phyloP scores from a whole-genome alignment of 2,113 vertebrate species.

The Nannobrachium achirus region DNA sequence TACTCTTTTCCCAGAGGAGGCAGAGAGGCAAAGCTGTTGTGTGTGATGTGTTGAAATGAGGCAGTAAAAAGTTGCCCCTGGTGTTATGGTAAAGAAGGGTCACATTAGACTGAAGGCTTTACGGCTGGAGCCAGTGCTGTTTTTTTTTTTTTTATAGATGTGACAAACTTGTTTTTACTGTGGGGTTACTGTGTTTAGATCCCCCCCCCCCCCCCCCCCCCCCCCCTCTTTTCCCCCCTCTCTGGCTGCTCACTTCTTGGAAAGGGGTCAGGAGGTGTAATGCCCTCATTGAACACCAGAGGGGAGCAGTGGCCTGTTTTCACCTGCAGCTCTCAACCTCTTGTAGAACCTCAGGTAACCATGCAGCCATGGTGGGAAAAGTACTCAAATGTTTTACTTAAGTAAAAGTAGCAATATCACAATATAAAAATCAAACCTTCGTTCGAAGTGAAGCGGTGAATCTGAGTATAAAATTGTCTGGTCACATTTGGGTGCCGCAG shows the following conservation, averaged over 20 bases:
- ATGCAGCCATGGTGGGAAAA: too few relatives aligned
- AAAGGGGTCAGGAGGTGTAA: slow-evolving; percentile 12
- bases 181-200: slow-evolving; percentile 20
- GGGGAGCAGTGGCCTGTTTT: slow-evolving; percentile 61
- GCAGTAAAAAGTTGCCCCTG: slow-evolving; percentile 58
- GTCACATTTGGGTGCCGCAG: too few relatives aligned
- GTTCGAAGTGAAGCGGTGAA: too few relatives aligned
- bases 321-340: not conserved
- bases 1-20: slow-evolving; percentile 49
- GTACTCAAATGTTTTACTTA: too few relatives aligned
- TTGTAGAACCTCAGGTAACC: not conserved
- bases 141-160: slow-evolving; percentile 56
- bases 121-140: slow-evolving; percentile 41
- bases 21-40: slow-evolving; percentile 35
- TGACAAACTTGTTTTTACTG: slow-evolving; percentile 52
- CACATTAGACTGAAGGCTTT: slow-evolving; percentile 38
- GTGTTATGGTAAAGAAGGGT: slow-evolving; percentile 61
- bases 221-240: too few relatives aligned
- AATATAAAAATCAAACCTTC: too few relatives aligned
- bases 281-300: slow-evolving; percentile 56
- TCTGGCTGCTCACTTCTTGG: not conserved
- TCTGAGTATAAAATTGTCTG: too few relatives aligned
- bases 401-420: too few relatives aligned
- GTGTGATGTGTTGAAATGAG: slow-evolving; percentile 71
- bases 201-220: not conserved